phyloP scores from a whole-genome alignment of 2,888 invertebrate genomes.

The Ramazzottius varieornatus region DNA sequence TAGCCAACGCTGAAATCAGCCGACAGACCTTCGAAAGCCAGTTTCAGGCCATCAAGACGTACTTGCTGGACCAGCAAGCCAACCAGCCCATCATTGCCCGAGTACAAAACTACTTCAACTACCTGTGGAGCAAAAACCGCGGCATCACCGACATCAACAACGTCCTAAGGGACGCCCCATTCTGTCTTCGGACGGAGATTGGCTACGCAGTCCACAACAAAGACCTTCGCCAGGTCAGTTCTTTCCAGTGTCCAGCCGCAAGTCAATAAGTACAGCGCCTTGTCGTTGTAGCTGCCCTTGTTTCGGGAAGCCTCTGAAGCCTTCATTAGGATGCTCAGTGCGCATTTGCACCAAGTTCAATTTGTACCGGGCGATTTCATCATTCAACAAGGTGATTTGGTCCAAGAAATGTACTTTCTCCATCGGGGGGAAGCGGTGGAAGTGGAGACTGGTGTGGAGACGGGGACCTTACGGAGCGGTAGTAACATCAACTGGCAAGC shows the following conservation, averaged over 20 bases:
- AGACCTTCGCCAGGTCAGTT: neutral
- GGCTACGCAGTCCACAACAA: neutral
- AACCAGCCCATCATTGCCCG: conserved; percentile 7
- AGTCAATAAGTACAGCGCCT: conserved; percentile 5
- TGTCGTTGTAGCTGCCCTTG: conserved; percentile 8
- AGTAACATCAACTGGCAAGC: neutral
- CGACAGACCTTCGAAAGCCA: conserved; percentile 7
- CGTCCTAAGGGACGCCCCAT: conserved; percentile 8
- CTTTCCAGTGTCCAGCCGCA: neutral
- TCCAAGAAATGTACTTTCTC: conserved; percentile 8
- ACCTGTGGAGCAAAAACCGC: conserved; percentile 6
- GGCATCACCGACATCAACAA: conserved; percentile 6
- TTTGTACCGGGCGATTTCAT: conserved; percentile 10
- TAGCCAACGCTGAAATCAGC: conserved; percentile 8
- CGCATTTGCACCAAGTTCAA: conserved; percentile 7
- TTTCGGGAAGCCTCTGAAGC: conserved; percentile 7
- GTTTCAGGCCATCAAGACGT: conserved; percentile 7
- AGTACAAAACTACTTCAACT: conserved; percentile 8
- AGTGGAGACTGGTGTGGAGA: conserved; percentile 2
- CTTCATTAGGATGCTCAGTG: conserved; percentile 8
- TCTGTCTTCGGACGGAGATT: conserved; percentile 9
- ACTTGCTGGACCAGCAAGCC: conserved; percentile 9
- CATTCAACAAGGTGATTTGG: conserved; percentile 9
- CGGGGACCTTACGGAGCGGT: neutral
- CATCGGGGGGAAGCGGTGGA: conserved; percentile 8